Conservation (phyloP, 2,113 vertebrate species). For the Psammodynastes pulverulentus region DNA sequence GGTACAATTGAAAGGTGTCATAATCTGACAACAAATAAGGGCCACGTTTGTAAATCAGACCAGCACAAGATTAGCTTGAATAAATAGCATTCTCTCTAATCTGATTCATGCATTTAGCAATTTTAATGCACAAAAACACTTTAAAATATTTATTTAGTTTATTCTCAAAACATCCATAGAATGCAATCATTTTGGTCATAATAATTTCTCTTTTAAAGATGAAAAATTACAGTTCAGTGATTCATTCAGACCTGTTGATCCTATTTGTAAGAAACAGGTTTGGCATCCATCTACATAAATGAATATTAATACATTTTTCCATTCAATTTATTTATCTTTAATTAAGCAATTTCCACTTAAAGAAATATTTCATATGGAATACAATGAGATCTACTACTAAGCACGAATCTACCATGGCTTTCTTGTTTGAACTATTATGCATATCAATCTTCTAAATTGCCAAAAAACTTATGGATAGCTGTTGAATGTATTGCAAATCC, state of each 20-base stretch:
- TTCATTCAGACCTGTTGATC: background rate
- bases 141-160: conserved; percentile 25
- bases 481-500: background rate
- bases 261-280: background rate
- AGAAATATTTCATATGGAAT: background rate
- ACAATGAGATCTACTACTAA: background rate
- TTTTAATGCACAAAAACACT: conserved; percentile 11
- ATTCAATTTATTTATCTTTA: background rate
- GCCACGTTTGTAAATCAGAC: background rate
- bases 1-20: background rate
- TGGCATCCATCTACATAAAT: background rate
- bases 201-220: background rate
- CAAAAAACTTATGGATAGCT: background rate
- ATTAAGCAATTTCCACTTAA: background rate
- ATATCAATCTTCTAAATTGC: background rate
- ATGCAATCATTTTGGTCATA: background rate
- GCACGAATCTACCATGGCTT: background rate
- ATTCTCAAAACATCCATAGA: background rate
- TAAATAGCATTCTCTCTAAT: conserved; percentile 1
- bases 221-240: background rate
- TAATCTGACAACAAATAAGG: background rate
- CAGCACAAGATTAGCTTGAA: background rate
- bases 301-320: background rate
- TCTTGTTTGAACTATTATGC: background rate
- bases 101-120: background rate